Percentiles rank a stretch among this genome's conserved stretches.
Evolutionary conservation across 2,888 invertebrate genomes (phyloP).

Genomic region (Eurois occulta): DNA sequence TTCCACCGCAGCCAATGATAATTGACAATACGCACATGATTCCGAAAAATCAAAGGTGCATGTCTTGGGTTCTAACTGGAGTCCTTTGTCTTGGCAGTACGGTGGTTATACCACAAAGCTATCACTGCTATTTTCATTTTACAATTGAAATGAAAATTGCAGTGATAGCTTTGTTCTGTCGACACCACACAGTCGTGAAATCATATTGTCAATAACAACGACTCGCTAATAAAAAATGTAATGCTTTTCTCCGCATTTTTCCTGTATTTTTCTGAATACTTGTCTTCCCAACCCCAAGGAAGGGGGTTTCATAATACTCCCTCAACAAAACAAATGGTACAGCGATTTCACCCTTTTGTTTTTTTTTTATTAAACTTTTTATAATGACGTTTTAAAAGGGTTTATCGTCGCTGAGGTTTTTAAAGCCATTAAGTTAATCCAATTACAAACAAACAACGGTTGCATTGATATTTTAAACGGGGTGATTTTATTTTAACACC

Average conservation of each 20-base stretch:
- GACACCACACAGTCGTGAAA: too few relatives aligned
- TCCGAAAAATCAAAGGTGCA: too few relatives aligned
- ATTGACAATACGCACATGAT: too few relatives aligned
- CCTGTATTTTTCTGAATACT: conserved; percentile 1
- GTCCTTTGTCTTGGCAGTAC: too few relatives aligned
- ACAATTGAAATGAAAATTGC: too few relatives aligned
- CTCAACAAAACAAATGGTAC: conserved; percentile 50
- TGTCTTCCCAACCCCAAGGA: conserved; percentile 24
- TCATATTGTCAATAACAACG: conserved; percentile 3
- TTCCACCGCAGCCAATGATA: too few relatives aligned
- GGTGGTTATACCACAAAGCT: too few relatives aligned
- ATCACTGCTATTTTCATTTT: not conserved
- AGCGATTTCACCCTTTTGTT: conserved; percentile 47
- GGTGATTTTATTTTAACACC: not conserved
- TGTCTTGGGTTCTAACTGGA: too few relatives aligned
- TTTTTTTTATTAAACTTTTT: conserved; percentile 35
- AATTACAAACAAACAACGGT: conserved; percentile 44
- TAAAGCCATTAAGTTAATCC: conserved; percentile 43
- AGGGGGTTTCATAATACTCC: conserved; percentile 21
- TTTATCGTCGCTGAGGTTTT: conserved; percentile 30
- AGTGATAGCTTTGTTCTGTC: too few relatives aligned
- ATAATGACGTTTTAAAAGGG: conserved; percentile 51
- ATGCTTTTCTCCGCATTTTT: not conserved
- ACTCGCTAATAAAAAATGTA: not conserved
- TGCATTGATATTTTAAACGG: conserved; percentile 44